These are phyloP conservation scores for Gallinago media DNA, from an alignment of 2,113 vertebrate genomes.

Conservation along the genomic window DNA sequence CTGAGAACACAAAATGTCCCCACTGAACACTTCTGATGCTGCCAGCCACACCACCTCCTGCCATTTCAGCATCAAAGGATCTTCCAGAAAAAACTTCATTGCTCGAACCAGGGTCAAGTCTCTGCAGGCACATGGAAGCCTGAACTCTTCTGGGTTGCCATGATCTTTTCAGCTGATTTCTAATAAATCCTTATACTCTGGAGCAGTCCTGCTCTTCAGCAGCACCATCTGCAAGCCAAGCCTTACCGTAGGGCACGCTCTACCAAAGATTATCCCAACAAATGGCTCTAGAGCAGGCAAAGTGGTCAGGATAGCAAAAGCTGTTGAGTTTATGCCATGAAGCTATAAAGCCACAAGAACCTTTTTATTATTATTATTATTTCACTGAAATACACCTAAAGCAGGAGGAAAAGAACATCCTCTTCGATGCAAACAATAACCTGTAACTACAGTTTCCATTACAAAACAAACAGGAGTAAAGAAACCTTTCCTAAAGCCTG, in stretches of 20 bases:
- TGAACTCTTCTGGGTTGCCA: fast-evolving
- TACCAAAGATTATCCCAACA: not conserved
- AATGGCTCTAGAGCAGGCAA: not conserved
- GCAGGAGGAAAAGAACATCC: not conserved
- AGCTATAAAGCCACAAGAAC: not conserved
- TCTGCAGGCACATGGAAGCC: not conserved
- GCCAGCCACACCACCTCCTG: not conserved
- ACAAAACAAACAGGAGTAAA: not conserved
- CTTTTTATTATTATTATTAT: not conserved
- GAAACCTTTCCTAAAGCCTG: not conserved
- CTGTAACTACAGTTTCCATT: not conserved
- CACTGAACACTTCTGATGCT: not conserved
- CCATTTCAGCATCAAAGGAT: not conserved
- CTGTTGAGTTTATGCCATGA: not conserved
- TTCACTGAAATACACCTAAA: not conserved
- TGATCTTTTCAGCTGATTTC: not conserved
- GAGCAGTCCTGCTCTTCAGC: not conserved
- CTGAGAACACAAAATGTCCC: not conserved
- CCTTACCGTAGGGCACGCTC: not conserved
- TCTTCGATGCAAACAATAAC: not conserved
- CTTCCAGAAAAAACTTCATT: not conserved
- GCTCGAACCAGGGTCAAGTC: not conserved
- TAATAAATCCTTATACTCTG: not conserved
- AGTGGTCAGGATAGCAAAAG: not conserved
- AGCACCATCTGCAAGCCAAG: not conserved